Evolutionary conservation across 2,888 invertebrate species (phyloP).

Genomic region (Leptarthrus brevirostris): DNA sequence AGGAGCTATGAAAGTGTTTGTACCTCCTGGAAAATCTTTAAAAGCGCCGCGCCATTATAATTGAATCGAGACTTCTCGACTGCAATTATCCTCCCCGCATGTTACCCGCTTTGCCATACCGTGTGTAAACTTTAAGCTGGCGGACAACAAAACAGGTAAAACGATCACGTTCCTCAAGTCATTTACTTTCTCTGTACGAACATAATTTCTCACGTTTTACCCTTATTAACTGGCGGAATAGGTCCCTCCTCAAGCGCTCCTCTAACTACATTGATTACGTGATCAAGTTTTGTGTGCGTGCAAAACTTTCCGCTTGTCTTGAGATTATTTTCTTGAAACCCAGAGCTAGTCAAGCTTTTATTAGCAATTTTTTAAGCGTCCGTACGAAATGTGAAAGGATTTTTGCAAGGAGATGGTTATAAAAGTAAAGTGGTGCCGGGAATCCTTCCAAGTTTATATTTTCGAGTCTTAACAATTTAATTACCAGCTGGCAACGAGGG

Average conservation of each 20-base stretch:
- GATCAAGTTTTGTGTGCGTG: conserved; percentile 47
- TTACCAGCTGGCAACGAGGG: neutral
- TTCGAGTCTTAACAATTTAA: conserved; percentile 1
- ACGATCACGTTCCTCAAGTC: conserved; percentile 45
- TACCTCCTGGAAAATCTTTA: conserved; percentile 16
- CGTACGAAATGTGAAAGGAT: neutral
- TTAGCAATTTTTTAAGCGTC: conserved; percentile 36
- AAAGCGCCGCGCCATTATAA: conserved; percentile 28
- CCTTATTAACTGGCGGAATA: conserved; percentile 44
- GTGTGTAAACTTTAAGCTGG: neutral
- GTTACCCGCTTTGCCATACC: neutral
- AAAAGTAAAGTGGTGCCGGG: neutral
- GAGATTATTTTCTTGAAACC: conserved; percentile 30
- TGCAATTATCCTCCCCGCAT: neutral
- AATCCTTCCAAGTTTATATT: neutral
- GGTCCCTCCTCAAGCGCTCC: conserved; percentile 8
- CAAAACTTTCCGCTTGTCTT: conserved; percentile 42
- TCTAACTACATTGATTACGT: conserved; percentile 50
- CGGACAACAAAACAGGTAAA: conserved; percentile 31
- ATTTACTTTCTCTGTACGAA: conserved; percentile 41
- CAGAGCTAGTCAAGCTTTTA: conserved; percentile 12
- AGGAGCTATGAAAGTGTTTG: conserved; percentile 8
- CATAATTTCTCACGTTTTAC: conserved; percentile 43
- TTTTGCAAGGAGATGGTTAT: neutral
- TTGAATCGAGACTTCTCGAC: conserved; percentile 22